A percentile compares a stretch with the other conserved stretches of the same genome.
phyloP scores from a whole-genome alignment of 2,113 vertebrate genomes.

The Porphyrio hochstetteri region DNA sequence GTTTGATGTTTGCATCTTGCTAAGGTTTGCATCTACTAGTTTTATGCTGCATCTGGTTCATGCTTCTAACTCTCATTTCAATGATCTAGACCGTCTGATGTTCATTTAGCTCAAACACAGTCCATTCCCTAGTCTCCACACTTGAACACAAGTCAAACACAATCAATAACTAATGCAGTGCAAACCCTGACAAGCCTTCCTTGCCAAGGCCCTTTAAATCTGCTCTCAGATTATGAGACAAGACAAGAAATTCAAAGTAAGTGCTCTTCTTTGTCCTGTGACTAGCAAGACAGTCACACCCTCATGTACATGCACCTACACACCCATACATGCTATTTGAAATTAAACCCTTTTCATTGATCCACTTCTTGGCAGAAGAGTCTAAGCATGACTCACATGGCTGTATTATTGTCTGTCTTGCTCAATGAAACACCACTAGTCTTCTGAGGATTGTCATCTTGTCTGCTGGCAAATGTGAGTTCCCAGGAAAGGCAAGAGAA shows the following conservation, averaged over 20 bases:
- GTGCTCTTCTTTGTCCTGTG: neutral
- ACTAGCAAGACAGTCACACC: neutral
- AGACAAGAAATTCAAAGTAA: neutral
- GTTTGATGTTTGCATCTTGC: neutral
- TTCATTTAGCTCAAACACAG: neutral
- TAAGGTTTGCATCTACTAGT: neutral
- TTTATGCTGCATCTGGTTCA: neutral
- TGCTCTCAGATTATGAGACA: neutral
- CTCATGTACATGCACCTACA: neutral
- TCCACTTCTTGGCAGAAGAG: neutral
- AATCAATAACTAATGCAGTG: neutral
- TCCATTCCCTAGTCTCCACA: neutral
- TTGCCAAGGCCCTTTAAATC: neutral
- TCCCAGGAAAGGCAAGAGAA: neutral
- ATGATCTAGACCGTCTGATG: neutral
- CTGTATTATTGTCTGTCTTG: neutral
- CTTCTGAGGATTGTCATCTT: neutral
- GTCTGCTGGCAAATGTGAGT: neutral
- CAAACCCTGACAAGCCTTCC: neutral
- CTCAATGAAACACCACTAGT: neutral
- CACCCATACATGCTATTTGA: neutral
- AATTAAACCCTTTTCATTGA: neutral
- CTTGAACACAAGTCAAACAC: neutral
- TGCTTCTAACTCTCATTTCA: neutral
- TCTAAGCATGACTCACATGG: neutral